Evolutionary conservation across 2,113 vertebrate genomes (phyloP).

Genomic region (Puffinus mauretanicus): DNA sequence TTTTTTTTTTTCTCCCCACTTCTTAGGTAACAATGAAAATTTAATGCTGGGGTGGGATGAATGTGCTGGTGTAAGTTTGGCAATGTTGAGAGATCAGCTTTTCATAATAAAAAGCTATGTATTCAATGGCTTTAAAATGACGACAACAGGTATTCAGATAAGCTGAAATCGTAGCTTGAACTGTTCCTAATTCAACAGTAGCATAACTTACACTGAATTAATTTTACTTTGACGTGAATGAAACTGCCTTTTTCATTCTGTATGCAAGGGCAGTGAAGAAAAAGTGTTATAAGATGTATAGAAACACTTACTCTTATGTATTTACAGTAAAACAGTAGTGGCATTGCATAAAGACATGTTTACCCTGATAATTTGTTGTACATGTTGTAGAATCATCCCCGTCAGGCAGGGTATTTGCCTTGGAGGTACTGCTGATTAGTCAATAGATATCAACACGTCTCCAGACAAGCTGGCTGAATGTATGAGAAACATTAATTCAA

Average conservation of each 20-base stretch:
- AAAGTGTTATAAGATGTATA: neutral
- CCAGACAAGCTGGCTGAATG: neutral
- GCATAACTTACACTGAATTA: neutral
- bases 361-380: conserved; percentile 6
- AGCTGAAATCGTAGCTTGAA: neutral
- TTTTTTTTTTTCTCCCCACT: neutral
- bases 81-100: neutral
- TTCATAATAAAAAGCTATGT: neutral
- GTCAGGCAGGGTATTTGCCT: neutral
- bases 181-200: neutral
- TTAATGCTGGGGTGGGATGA: neutral
- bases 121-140: neutral
- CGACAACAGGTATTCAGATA: neutral
- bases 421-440: neutral
- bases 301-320: neutral
- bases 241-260: neutral
- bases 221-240: neutral
- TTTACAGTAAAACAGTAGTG: conserved; percentile 11
- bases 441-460: neutral
- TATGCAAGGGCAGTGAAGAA: neutral
- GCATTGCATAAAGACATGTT: neutral
- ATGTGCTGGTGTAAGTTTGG: neutral
- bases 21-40: conserved; percentile 4
- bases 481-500: neutral
- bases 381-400: neutral